These are phyloP conservation scores for Rhagophthalmus giganteus DNA, from an alignment of 2,888 invertebrate species.

Conservation along the genomic window DNA sequence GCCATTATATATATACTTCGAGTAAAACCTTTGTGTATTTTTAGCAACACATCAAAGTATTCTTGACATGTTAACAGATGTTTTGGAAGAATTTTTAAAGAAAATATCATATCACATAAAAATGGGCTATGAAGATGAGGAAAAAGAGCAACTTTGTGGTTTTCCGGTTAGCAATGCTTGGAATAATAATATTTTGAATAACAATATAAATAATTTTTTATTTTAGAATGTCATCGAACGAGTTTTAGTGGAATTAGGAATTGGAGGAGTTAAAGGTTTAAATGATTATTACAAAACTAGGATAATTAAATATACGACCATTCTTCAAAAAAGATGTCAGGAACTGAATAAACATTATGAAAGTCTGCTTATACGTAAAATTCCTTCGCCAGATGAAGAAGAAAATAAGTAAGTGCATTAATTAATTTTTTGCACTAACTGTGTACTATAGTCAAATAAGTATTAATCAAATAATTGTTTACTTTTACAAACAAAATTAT, in stretches of 20 bases:
- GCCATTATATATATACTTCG: no score
- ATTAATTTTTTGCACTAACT: no score
- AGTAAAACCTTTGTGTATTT: constrained; percentile 14
- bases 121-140: constrained; percentile 59
- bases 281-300: constrained; percentile 62
- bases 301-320: constrained; percentile 48
- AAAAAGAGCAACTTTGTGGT: constrained; percentile 49
- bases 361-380: constrained; percentile 41
- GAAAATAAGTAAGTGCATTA: no score
- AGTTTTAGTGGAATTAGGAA: constrained; percentile 63
- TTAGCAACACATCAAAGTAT: constrained; percentile 56
- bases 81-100: constrained; percentile 56
- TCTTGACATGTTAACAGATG: constrained; percentile 57
- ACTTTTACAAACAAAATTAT: no score
- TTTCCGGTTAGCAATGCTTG: constrained; percentile 61
- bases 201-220: no score
- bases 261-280: constrained; percentile 61
- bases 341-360: constrained; percentile 46
- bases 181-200: no score
- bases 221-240: constrained; percentile 63
- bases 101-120: constrained; percentile 58
- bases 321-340: constrained; percentile 46
- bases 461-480: no score
- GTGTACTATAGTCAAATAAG: no score
- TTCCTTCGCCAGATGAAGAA: constrained; percentile 33